A percentile compares a stretch with the other conserved stretches of the same genome.
phyloP scores from a whole-genome alignment of 2,113 vertebrate species.

The Narcine bancroftii region DNA sequence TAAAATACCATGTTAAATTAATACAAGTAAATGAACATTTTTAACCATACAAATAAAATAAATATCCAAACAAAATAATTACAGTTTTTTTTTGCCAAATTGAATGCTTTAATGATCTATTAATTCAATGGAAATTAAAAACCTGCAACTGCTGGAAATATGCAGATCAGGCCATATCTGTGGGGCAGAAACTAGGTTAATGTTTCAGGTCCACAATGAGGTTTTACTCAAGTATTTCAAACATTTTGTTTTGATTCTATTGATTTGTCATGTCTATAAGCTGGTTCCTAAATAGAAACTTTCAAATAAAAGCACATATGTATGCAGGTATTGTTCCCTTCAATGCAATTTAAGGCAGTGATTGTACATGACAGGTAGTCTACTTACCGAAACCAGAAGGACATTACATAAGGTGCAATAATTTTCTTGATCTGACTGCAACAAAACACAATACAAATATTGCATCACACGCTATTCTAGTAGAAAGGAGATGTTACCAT shows the following conservation, averaged over 20 bases:
- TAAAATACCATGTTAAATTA: too few species aligned
- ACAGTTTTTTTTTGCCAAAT: neutral
- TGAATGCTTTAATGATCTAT: neutral
- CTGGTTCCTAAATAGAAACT: neutral
- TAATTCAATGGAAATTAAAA: neutral
- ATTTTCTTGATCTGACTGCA: constrained; percentile 57
- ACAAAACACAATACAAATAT: constrained; percentile 39
- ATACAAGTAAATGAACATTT: too few species aligned
- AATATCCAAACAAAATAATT: neutral
- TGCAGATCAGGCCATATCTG: too few species aligned
- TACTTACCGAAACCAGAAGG: constrained; percentile 82
- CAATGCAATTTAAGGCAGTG: neutral
- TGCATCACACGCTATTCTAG: constrained; percentile 28
- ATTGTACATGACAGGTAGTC: neutral
- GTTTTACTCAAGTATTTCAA: too few species aligned
- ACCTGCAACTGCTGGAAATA: too few species aligned
- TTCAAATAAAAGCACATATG: neutral
- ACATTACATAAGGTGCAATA: constrained; percentile 69
- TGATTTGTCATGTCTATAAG: too few species aligned
- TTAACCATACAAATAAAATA: too few species aligned
- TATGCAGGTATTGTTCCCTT: constrained; percentile 23
- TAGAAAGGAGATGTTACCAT: neutral
- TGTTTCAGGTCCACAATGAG: too few species aligned
- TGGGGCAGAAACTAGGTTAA: too few species aligned
- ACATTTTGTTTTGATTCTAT: neutral